Evolutionary conservation across 2,888 invertebrate species (phyloP), one percentile per base, ranked within the genome.

Genomic region (Clostera curtula): DNA sequence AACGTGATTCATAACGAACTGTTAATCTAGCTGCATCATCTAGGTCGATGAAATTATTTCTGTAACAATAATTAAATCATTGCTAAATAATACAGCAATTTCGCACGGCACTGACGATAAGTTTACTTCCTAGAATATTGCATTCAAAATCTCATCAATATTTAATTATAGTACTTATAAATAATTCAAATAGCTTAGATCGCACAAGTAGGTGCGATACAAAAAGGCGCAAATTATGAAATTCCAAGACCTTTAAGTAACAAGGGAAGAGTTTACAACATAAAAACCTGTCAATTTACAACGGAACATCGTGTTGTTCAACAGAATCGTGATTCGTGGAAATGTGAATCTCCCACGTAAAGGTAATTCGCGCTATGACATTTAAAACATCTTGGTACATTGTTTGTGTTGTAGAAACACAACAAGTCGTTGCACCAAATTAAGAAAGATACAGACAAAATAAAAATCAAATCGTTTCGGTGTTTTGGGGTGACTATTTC

Each of bases 281-380:
- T 30, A 36, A 40, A 34, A 35, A 43, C 36, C 31, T 26, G 29
- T 28, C 38, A 48, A 49, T 38, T 27, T 31, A 31, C 26, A 39
- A 35, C 31, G 32, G 28, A 36, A 36, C 34, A 24, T 49, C 38
- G 29, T 26, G 23, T 24, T 38, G 32, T 54, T 44, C 39, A 38
- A 43, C 36, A 43, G 43, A 44, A 54, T 55, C 48, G 58, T 53
- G 56, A 53, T 59, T 57, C 51, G 54, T 40, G 35, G 40, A 71
- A 73, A 70, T 64, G 69, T 65, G 67, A 66, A 65, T 62, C 64
- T 70, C 67, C 64, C 69, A 70, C 69, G 67, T 64, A 45, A 24
- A 41, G 43, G 43, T 51, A 48, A 37, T 52, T 63, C 65, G 56
- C 49, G 50, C 55, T 61, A 58, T 73, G 75, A 74, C 76, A 77